phyloP scores from a whole-genome alignment of 2,888 invertebrate genomes.

The Diarsia dahlii region DNA sequence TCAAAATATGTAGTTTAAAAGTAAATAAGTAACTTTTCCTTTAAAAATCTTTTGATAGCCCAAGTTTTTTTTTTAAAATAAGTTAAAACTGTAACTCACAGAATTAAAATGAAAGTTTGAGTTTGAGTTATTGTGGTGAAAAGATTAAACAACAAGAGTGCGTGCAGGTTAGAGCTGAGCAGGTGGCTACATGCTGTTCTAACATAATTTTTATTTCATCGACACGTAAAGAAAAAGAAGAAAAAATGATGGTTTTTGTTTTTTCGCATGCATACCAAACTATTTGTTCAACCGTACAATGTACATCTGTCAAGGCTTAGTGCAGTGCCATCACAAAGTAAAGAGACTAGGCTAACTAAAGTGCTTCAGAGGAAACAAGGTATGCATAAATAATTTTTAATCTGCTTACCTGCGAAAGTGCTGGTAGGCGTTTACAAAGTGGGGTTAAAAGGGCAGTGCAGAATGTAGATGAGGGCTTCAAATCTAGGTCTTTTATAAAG shows the following conservation, averaged over 20 bases:
- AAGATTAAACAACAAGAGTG: too few relatives aligned
- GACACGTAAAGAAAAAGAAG: too few relatives aligned
- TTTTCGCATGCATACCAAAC: not conserved
- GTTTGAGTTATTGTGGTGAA: not conserved
- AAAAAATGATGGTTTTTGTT: not conserved
- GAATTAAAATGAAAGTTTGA: not conserved
- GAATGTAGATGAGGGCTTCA: not conserved
- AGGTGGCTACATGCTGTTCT: too few relatives aligned
- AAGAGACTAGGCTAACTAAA: slow-evolving; percentile 16
- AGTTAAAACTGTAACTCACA: too few relatives aligned
- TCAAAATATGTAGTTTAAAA: too few relatives aligned
- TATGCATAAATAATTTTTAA: slow-evolving; percentile 59
- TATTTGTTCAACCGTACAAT: not conserved
- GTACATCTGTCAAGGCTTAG: slow-evolving; percentile 22
- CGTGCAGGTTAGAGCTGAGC: too few relatives aligned
- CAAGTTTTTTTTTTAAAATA: too few relatives aligned
- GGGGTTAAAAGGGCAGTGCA: not conserved
- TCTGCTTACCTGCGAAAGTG: slow-evolving; percentile 30
- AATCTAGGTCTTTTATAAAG: not conserved
- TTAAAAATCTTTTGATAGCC: too few relatives aligned
- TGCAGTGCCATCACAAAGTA: not conserved
- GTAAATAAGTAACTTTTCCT: too few relatives aligned
- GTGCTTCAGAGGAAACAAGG: slow-evolving; percentile 10
- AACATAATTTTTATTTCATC: too few relatives aligned
- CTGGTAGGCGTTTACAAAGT: slow-evolving; percentile 13